phyloP scores from a whole-genome alignment of 35 echinoderm and acorn worm genomes.

The Amphiura filiformis region DNA sequence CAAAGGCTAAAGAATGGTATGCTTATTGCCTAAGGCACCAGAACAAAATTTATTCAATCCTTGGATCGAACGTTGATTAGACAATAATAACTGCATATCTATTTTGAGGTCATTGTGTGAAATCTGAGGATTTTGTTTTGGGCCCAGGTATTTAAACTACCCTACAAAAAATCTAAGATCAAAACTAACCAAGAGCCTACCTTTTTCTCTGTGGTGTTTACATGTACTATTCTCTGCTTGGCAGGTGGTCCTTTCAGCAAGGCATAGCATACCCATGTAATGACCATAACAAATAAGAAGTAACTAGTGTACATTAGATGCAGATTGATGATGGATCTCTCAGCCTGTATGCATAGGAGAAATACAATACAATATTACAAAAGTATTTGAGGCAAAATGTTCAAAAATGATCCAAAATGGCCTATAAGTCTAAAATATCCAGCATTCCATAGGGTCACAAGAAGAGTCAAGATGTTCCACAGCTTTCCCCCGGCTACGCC shows the following conservation, averaged over 20 bases:
- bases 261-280: constrained; percentile 95
- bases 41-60: too few relatives aligned
- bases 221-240: constrained; percentile 55
- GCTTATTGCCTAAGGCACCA: too few relatives aligned
- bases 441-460: neutral
- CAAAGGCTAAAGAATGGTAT: too few relatives aligned
- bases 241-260: constrained; percentile 80
- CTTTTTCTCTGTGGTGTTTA: constrained; percentile 71
- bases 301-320: constrained; percentile 99
- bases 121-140: too few relatives aligned
- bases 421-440: neutral
- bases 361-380: neutral
- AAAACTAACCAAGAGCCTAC: too few relatives aligned
- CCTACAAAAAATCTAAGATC: too few relatives aligned
- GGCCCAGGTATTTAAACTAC: too few relatives aligned
- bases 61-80: too few relatives aligned
- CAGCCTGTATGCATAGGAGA: constrained; percentile 70
- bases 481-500: too few relatives aligned
- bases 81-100: too few relatives aligned
- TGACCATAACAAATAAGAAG: constrained; percentile 96
- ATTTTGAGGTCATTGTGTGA: too few relatives aligned
- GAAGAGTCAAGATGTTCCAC: too few relatives aligned
- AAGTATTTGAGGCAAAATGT: neutral
- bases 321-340: constrained; percentile 87
- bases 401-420: neutral